These are phyloP conservation scores for Tetragonula carbonaria DNA, from an alignment of 2,888 invertebrate species.

Conservation along the genomic window DNA sequence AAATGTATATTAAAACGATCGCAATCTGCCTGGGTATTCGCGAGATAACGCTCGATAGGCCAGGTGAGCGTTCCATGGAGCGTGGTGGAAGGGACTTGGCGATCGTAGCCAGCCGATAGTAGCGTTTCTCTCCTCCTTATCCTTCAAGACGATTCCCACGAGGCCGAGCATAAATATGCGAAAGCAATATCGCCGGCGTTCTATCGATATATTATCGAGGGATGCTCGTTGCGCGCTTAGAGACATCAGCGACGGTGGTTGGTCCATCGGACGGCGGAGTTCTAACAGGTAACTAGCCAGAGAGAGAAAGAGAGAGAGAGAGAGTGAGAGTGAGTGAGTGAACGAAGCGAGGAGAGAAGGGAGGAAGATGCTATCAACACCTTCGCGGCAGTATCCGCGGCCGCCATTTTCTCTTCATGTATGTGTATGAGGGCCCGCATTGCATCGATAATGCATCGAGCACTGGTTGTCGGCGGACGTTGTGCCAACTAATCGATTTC, in stretches of 20 bases:
- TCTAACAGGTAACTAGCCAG: constrained; percentile 1
- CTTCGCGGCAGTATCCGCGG: constrained; percentile 52
- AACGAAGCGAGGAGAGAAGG: constrained; percentile 39
- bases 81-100: constrained; percentile 23
- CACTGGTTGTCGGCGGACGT: constrained; percentile 56
- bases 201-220: constrained; percentile 66
- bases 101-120: constrained; percentile 51
- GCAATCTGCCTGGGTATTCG: constrained; percentile 38
- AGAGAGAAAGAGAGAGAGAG: constrained; percentile 41
- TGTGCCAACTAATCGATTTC: constrained; percentile 67
- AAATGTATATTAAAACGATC: constrained; percentile 46
- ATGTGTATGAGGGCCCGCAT: constrained; percentile 67
- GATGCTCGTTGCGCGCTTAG: constrained; percentile 54
- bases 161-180: constrained; percentile 65
- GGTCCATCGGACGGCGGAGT: constrained; percentile 23
- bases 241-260: constrained; percentile 56
- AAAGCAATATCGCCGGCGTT: constrained; percentile 64
- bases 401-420: constrained; percentile 72
- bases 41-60: constrained; percentile 45
- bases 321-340: constrained; percentile 1
- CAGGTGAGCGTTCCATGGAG: constrained; percentile 39
- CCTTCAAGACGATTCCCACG: constrained; percentile 67
- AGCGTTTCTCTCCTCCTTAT: constrained; percentile 48
- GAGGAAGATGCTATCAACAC: constrained; percentile 68
- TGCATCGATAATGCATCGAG: constrained; percentile 69